phyloP scores from a whole-genome alignment of 2,113 vertebrate species.

The Hippocampus guttulatus region DNA sequence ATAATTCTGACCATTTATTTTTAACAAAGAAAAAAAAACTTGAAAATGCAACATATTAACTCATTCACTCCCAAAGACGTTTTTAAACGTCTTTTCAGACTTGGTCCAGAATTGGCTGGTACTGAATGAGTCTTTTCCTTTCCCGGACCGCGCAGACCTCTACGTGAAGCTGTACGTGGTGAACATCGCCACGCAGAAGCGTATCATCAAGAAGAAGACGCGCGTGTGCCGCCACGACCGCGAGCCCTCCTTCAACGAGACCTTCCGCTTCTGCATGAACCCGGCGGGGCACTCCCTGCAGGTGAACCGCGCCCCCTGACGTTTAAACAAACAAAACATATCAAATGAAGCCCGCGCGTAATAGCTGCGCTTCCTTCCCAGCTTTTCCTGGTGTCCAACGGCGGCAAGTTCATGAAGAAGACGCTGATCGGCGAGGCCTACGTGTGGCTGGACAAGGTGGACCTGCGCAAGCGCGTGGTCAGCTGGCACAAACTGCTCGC shows the following conservation, averaged over 20 bases:
- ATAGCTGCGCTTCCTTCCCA: not conserved
- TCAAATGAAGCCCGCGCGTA: no score
- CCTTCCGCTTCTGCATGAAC: slow-evolving; percentile 93
- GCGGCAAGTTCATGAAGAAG: slow-evolving; percentile 98
- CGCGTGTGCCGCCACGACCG: slow-evolving; percentile 96
- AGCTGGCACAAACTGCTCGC: slow-evolving; percentile 98
- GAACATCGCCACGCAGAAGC: slow-evolving; percentile 93
- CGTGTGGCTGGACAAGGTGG: slow-evolving; percentile 98
- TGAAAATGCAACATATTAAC: not conserved
- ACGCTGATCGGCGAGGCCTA: slow-evolving; percentile 97
- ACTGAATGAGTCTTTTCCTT: not conserved
- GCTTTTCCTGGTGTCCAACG: slow-evolving; percentile 96
- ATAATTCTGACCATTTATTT: not conserved
- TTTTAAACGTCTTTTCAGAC: not conserved
- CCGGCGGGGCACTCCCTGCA: slow-evolving; percentile 82
- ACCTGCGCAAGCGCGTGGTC: slow-evolving; percentile 94
- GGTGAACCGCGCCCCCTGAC: slow-evolving; percentile 19
- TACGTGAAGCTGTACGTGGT: slow-evolving; percentile 98
- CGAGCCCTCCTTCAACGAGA: slow-evolving; percentile 97
- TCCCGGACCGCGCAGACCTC: slow-evolving; percentile 74
- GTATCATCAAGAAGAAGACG: slow-evolving; percentile 98
- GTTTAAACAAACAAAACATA: no score
- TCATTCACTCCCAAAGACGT: no score
- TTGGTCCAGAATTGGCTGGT: no score
- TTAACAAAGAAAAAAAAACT: not conserved